Evolutionary conservation across 2,113 vertebrate species (phyloP), one percentile per base, ranked within the genome.

Genomic region (Varanus komodoensis): DNA sequence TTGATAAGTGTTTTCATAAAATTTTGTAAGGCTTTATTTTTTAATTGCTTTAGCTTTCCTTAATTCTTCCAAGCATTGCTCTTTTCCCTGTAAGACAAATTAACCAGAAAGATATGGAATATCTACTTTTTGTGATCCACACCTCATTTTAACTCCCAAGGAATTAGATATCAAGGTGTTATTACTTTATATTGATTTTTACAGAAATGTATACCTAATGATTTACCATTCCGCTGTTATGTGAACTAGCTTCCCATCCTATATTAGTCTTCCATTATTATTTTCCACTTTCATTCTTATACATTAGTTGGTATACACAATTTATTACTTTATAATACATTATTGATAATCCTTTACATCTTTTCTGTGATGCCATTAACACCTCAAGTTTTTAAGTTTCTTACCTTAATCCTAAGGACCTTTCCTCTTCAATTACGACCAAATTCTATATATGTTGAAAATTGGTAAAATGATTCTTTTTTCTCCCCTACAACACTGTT

Each of bases 181-280:
- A 82, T 82, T 82, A 82, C 54, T 82, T 82, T 82, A 82, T 82
- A 82, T 38, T 82, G 81, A 82, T 38, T 82, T 61, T 64, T 38
- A n/a, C 19, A 64, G 54, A 82, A 38, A 82, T 64, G 54, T 82
- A 82, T 82, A 14, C 61, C 81, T 82, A 64, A 86, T 38, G 69
- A 57, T 86, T 86, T 57, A 75, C 52, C n/a, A 61, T 75, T 57
- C 50, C 74, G 50, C n/a, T 86, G 32, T 34, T 83, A 74, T 0
- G 54, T 86, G 69, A 25, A 74, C 3, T 85, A 44, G 68, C 44
- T 71, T 75, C 52, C 71, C 21, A 38, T 74, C 84, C 34, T 14
- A 38, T 44, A 61, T 61, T 74, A 69, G 14, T 77, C 71, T 61
- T 68, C 25, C n/a, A 6, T 61, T 77, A 61, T 61, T 2, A 0